Base-by-base conservation (phyloP, 2,113 vertebrate species). In the Excalfactoria chinensis region DNA sequence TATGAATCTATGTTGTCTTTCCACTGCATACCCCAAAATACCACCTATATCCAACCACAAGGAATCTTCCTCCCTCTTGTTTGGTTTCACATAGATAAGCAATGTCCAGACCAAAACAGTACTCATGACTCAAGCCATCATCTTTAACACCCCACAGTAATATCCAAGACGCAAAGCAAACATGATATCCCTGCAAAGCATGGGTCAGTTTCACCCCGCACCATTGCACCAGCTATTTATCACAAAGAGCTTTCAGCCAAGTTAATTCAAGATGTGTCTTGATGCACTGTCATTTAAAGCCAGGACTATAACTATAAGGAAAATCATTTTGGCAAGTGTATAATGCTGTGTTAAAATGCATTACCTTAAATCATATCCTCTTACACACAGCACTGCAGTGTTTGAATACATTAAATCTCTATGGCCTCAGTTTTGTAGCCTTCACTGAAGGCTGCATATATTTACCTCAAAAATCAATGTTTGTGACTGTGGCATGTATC, bases 291-390 rank as follows among this genome's bases (percentile, higher is more conserved):
- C 87, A 32, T 87, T 95, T 93, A 91, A 95, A 93, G 95, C 37
- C 80, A 89, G 67, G 51, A 62, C 86, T 94, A 92, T 93, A 95
- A 95, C 71, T 90, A 81, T 64, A 90, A 81, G 60, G 73, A 91
- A 94, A 94, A 95, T 94, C 67, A 93, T 90, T 93, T 76, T 95
- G 85, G 87, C 89, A 90, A 91, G 85, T 89, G 89, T 86, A 94
- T 95, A 94, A 95, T 95, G 77, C 82, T 74, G 53, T 60, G 71
- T 95, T 94, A 90, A 96, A 97, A 95, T 87, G 83, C 72, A 95
- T 96, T 93, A 95, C 90, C 71, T 92, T 96, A 97, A 96, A 96
- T 96, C 93, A 97, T 77, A 81, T 66, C 53, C 56, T 87, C 74
- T 96, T 93, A 93, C 56, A 55, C 92, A 63, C 11, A 67, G 74